Evolutionary conservation across 1,140 invertebrate species (phyloP).

Genomic region (Bombus superbus): DNA sequence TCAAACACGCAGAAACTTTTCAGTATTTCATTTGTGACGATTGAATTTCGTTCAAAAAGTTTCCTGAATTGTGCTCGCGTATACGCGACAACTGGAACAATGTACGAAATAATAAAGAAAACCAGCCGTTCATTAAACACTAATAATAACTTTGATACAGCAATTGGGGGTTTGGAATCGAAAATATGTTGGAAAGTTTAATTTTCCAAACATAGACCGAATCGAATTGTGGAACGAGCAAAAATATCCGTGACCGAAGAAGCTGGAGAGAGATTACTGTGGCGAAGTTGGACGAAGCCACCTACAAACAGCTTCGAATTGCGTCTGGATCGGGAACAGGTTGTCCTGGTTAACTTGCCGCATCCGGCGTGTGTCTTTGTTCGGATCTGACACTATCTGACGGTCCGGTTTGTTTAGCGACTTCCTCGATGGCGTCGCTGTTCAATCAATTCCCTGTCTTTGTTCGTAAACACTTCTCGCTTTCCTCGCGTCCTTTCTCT

Average conservation of each 20-base stretch:
- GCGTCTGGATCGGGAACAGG: conserved; percentile 30
- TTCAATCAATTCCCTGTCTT: conserved; percentile 41
- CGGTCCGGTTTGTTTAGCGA: conserved; percentile 43
- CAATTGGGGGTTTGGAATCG: background rate
- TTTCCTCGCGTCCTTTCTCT: background rate
- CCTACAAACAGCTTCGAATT: conserved; percentile 33
- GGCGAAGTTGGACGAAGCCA: conserved; percentile 19
- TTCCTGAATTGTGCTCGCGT: background rate
- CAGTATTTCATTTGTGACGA: background rate
- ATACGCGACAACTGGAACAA: background rate
- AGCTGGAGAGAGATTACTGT: conserved; percentile 3
- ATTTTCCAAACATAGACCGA: background rate
- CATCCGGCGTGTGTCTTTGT: conserved; percentile 45
- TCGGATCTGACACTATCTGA: conserved; percentile 33
- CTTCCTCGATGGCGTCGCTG: conserved; percentile 23
- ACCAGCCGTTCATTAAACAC: background rate
- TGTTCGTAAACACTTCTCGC: conserved; percentile 36
- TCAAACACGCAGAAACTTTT: background rate
- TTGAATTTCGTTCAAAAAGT: background rate
- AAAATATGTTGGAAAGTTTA: background rate
- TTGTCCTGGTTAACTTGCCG: conserved; percentile 42
- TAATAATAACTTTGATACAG: background rate
- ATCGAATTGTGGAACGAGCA: background rate
- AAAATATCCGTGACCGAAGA: conserved; percentile 26
- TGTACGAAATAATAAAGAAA: background rate